Evolutionary conservation across 2,113 vertebrate genomes (phyloP).

Genomic region (Larimichthys crocea): DNA sequence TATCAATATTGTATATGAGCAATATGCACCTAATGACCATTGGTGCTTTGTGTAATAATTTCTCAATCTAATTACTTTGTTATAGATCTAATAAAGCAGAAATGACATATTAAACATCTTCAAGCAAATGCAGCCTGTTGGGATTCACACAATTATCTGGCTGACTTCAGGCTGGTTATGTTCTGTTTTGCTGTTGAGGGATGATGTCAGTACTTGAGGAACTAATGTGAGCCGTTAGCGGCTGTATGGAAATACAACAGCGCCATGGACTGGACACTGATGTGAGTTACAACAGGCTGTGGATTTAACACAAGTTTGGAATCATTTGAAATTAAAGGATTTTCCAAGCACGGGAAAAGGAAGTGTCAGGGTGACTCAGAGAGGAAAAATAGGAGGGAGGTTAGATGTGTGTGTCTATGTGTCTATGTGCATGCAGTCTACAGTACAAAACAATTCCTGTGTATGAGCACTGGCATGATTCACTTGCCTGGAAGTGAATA

Average conservation of each 20-base stretch:
- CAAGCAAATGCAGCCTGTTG: not conserved
- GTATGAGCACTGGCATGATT: not conserved
- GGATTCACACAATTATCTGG: not conserved
- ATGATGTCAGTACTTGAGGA: not conserved
- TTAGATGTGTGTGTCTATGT: not conserved
- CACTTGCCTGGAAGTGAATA: conserved; percentile 1
- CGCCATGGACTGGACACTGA: conserved; percentile 17
- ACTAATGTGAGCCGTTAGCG: no score
- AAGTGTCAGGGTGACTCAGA: conserved; percentile 1
- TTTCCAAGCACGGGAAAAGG: not conserved
- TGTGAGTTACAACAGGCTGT: not conserved
- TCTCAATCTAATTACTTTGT: not conserved
- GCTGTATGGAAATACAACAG: not conserved
- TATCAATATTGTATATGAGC: not conserved
- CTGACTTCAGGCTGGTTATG: conserved; percentile 4
- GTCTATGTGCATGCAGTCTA: not conserved
- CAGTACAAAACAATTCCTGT: not conserved
- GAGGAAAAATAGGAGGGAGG: not conserved
- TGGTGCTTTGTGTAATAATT: conserved; percentile 8
- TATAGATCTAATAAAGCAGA: conserved; percentile 25
- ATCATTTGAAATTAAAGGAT: not conserved
- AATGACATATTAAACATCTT: not conserved
- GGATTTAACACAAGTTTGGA: not conserved
- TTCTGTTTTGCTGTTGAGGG: not conserved
- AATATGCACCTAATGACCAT: not conserved